phyloP scores from a whole-genome alignment of 1,140 invertebrate species.

The Anthonomus grandis region DNA sequence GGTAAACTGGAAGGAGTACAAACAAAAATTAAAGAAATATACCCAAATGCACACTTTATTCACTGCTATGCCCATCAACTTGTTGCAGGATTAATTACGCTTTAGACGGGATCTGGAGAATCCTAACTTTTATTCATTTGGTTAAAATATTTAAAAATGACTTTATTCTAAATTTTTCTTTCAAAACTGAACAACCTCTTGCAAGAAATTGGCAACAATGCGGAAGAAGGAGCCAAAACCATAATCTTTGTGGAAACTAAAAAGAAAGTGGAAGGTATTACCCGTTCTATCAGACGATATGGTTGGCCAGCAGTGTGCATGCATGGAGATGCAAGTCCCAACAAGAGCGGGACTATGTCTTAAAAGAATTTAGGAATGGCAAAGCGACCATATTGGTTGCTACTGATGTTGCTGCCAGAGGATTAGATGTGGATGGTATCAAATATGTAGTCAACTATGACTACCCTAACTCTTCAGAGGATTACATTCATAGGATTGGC shows the following conservation, averaged over 20 bases:
- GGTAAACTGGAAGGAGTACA: too few relatives aligned
- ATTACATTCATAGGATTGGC: slow-evolving; percentile 99
- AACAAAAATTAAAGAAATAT: too few relatives aligned
- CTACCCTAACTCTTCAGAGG: slow-evolving; percentile 96
- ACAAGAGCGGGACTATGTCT: slow-evolving; percentile 92
- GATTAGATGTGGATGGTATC: slow-evolving; percentile 98
- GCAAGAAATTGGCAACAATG: slow-evolving; percentile 83
- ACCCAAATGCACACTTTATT: too few relatives aligned
- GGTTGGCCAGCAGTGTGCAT: slow-evolving; percentile 91
- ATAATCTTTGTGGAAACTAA: slow-evolving; percentile 98
- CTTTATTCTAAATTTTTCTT: too few relatives aligned
- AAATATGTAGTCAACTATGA: slow-evolving; percentile 99
- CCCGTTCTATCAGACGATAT: slow-evolving; percentile 82
- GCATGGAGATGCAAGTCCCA: slow-evolving; percentile 98
- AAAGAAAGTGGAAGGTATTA: slow-evolving; percentile 92
- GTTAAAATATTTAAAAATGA: too few relatives aligned
- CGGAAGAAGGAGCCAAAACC: slow-evolving; percentile 85
- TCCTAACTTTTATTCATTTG: too few relatives aligned
- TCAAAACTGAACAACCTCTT: slow-evolving; percentile 71
- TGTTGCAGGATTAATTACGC: too few relatives aligned
- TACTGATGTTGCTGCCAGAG: slow-evolving; percentile 97
- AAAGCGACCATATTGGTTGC: slow-evolving; percentile 91
- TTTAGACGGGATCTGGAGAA: too few relatives aligned
- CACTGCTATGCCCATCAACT: too few relatives aligned
- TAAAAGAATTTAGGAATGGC: slow-evolving; percentile 91